Base-by-base conservation (phyloP, 2,888 invertebrate genomes). In the Cerceris rybyensis region DNA sequence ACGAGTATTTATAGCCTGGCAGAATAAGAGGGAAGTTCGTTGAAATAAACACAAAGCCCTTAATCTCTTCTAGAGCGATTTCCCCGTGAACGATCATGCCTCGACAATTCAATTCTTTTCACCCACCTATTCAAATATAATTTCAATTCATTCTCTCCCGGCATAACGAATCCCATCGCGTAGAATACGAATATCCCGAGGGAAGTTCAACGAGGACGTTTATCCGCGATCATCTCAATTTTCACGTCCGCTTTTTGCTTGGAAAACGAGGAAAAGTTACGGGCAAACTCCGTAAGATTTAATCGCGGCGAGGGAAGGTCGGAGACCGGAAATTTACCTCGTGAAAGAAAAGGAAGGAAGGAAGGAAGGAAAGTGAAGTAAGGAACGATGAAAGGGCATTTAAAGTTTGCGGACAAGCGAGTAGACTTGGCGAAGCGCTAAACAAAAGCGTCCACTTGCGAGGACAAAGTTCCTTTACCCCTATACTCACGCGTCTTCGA, bases 391-490 rank as follows among this genome's bases (percentile, higher is more conserved):
- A 78, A 76, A 82, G 73, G 82, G 65, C 68, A 75, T 75, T 84
- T 84, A 84, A 84, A 84, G 80, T 84, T 84, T 75, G 75, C 75
- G 73, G 73, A 74, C 67, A 72, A 63, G 50, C 58, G 54, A 28
- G 60, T 41, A 60, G 76, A 70, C 71, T 81, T 82, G 69, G 67
- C 67, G 75, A 54, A 58, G 61, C 52, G 75, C 63, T 72, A 80
- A 84, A 84, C 78, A 82, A 84, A 84, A 75, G 66, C 73, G 69
- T 64, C 52, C 70, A 65, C 71, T 73, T 49, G 63, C 67, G 66
- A 7, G 63, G 69, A 75, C 81, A 83, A 83, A 81, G 75, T 68
- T 49, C 42, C 57, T 28, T 28, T 28, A 28, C 28, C 28, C 28
- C 4, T 28, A 28, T 28, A 28, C 28, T 4, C 28, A 28, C 28